Evolutionary conservation across 2,113 vertebrate species (phyloP).

Genomic region (Nyctereutes procyonoides): DNA sequence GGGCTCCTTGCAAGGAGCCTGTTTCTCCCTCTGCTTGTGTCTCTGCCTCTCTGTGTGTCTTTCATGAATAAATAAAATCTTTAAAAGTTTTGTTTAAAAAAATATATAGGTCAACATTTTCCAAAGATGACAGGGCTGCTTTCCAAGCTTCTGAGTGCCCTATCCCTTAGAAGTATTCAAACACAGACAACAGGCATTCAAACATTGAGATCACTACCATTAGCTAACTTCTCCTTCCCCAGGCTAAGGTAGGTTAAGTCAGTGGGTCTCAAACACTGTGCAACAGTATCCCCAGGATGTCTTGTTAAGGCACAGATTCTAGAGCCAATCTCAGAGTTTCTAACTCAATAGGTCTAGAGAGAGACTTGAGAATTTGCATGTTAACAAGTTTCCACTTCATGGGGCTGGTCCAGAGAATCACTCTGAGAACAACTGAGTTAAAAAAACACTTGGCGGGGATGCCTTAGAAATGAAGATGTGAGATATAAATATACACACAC

Average conservation of each 20-base stretch:
- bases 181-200: neutral
- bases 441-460: neutral
- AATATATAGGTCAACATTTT: neutral
- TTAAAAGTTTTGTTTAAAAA: no score
- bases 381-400: neutral
- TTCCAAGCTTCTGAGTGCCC: neutral
- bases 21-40: no score
- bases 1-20: no score
- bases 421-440: neutral
- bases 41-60: no score
- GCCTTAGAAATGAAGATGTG: neutral
- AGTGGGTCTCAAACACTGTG: neutral
- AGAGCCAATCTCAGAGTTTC: neutral
- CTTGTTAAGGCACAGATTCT: neutral
- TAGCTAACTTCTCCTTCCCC: neutral
- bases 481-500: no score
- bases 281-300: neutral
- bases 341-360: neutral
- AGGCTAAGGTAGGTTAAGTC: neutral
- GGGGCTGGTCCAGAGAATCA: neutral
- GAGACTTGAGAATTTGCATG: neutral
- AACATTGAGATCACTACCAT: neutral
- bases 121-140: neutral
- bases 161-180: neutral
- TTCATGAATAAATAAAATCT: no score